phyloP scores from a whole-genome alignment of 1,140 invertebrate species.

The Lepidurus packardi region DNA sequence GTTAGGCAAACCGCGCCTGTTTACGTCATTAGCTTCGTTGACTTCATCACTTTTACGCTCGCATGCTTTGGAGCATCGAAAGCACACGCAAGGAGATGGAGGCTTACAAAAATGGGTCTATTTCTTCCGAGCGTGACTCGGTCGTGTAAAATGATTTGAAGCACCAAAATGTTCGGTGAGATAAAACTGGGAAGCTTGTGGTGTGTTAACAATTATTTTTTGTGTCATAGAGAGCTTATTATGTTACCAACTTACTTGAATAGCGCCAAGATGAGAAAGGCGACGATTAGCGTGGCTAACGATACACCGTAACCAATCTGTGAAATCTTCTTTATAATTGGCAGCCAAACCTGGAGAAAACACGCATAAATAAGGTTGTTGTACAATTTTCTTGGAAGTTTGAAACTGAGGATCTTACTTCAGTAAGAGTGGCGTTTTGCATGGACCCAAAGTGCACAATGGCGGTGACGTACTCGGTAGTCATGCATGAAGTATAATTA shows the following conservation, averaged over 20 bases:
- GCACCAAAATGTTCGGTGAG: not conserved
- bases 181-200: not conserved
- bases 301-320: constrained; percentile 65
- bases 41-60: not conserved
- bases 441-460: constrained; percentile 23
- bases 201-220: not conserved
- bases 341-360: constrained; percentile 51
- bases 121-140: not conserved
- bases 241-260: constrained; percentile 58
- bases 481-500: constrained; percentile 39
- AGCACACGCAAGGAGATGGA: not conserved
- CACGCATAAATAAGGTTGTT: constrained; percentile 12
- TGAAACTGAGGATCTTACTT: constrained; percentile 27
- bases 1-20: constrained; percentile 37
- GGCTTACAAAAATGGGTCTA: not conserved
- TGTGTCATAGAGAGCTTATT: too few species aligned
- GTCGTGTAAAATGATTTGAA: not conserved
- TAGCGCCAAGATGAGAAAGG: constrained; percentile 58
- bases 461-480: constrained; percentile 2
- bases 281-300: constrained; percentile 56
- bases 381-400: not conserved
- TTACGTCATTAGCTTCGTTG: constrained; percentile 18
- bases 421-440: constrained; percentile 32
- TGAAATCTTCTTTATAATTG: constrained; percentile 57
- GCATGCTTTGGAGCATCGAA: not conserved